A percentile compares a stretch with the other conserved stretches of the same genome.
Evolutionary conservation across 2,113 vertebrate genomes (phyloP).

Genomic region (Melanotaenia duboulayi): DNA sequence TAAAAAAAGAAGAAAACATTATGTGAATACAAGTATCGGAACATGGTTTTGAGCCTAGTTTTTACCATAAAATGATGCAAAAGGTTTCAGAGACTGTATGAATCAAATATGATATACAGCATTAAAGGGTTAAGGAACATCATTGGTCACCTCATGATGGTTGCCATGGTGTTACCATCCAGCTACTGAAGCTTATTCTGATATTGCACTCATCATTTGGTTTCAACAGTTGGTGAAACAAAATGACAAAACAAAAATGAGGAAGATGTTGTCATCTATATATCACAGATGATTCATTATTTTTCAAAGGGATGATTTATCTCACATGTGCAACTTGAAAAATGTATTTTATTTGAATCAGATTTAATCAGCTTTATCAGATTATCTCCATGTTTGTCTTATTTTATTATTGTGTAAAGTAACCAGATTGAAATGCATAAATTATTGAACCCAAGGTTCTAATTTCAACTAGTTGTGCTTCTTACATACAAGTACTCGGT

Average conservation of each 20-base stretch:
- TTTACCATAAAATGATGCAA: too few species aligned
- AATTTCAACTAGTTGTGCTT: too few species aligned
- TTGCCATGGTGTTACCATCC: constrained; percentile 28
- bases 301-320: constrained; percentile 7
- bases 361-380: constrained; percentile 30
- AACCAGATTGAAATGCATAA: background rate
- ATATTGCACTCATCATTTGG: constrained; percentile 8
- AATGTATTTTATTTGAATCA: constrained; percentile 14
- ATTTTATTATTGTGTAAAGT: constrained; percentile 30
- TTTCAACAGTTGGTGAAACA: constrained; percentile 31
- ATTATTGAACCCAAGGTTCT: background rate
- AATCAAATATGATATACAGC: too few species aligned
- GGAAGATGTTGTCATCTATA: constrained; percentile 38
- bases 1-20: too few species aligned
- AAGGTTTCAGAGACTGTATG: too few species aligned
- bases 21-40: too few species aligned
- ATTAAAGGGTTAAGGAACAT: background rate
- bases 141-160: background rate
- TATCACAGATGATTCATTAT: background rate
- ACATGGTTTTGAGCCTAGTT: too few species aligned
- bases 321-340: constrained; percentile 1
- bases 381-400: constrained; percentile 1
- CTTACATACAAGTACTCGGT: too few species aligned
- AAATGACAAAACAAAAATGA: constrained; percentile 34
- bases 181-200: constrained; percentile 24